A percentile compares a stretch with the other conserved stretches of the same genome.
Conservation (phyloP, 2,888 invertebrate genomes). For the Cephus runcator region DNA sequence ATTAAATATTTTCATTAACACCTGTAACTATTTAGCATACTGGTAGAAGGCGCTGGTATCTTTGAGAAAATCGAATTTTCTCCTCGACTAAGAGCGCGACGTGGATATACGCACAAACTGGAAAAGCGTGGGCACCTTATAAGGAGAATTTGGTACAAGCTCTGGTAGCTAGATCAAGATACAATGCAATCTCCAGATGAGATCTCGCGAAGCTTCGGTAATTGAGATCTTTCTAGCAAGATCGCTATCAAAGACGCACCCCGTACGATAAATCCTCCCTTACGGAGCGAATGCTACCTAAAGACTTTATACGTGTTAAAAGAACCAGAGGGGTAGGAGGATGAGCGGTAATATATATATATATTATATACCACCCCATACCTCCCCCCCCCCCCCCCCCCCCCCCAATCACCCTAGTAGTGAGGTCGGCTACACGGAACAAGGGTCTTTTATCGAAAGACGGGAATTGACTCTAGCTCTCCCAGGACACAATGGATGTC, state of each 20-base stretch:
- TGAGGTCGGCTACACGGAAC: too few species aligned
- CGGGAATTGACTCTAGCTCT: slow-evolving; percentile 1
- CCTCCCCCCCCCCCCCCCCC: too few species aligned
- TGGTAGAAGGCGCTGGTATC: neutral
- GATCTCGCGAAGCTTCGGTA: neutral
- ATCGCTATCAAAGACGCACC: slow-evolving; percentile 1
- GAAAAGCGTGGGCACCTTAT: neutral
- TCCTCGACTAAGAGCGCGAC: neutral
- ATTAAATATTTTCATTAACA: too few species aligned
- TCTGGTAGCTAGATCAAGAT: neutral
- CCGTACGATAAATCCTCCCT: neutral
- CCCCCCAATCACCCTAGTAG: too few species aligned
- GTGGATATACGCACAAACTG: neutral
- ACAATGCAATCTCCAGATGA: neutral
- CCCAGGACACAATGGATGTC: slow-evolving; percentile 4
- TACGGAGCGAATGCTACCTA: neutral
- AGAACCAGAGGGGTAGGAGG: too few species aligned
- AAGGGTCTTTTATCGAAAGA: slow-evolving; percentile 1
- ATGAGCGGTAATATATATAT: too few species aligned
- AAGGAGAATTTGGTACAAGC: neutral
- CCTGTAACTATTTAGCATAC: too few species aligned
- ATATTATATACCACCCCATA: neutral
- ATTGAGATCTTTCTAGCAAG: neutral
- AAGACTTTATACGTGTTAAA: neutral
- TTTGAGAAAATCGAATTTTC: neutral